These are phyloP conservation scores for Cervus canadensis DNA, from an alignment of 2,113 vertebrate genomes.

Conservation along the genomic window DNA sequence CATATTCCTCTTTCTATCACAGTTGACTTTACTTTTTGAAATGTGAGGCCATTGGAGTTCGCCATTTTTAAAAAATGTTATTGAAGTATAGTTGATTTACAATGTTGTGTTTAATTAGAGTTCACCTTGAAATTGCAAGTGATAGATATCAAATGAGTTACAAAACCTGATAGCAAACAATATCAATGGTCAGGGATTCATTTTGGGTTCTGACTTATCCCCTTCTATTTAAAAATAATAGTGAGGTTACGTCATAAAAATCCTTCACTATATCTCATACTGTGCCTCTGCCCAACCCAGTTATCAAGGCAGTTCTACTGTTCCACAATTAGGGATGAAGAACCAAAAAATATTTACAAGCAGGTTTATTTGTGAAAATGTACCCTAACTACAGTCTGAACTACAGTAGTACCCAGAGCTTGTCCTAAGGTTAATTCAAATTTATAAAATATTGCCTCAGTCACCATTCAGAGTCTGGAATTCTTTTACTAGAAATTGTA, in stretches of 20 bases:
- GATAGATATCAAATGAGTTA: background rate
- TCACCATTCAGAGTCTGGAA: background rate
- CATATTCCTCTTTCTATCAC: background rate
- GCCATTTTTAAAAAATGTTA: background rate
- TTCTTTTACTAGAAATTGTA: background rate
- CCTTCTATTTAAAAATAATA: background rate
- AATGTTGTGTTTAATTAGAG: background rate
- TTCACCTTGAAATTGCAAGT: constrained; percentile 17
- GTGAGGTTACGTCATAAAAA: background rate
- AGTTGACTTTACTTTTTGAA: background rate
- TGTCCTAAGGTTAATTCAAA: background rate
- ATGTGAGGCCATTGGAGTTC: background rate
- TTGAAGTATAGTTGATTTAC: background rate
- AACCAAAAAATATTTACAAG: background rate
- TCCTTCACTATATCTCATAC: background rate
- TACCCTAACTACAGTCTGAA: background rate
- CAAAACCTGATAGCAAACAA: background rate
- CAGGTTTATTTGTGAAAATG: constrained; percentile 29
- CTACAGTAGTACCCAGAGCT: background rate
- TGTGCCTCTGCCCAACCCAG: background rate
- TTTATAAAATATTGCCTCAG: background rate
- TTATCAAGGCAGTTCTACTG: background rate
- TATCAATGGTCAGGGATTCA: background rate
- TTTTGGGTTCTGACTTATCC: background rate
- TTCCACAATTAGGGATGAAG: background rate